Conservation (phyloP, 2,888 invertebrate species). For the Morpho helenor region DNA sequence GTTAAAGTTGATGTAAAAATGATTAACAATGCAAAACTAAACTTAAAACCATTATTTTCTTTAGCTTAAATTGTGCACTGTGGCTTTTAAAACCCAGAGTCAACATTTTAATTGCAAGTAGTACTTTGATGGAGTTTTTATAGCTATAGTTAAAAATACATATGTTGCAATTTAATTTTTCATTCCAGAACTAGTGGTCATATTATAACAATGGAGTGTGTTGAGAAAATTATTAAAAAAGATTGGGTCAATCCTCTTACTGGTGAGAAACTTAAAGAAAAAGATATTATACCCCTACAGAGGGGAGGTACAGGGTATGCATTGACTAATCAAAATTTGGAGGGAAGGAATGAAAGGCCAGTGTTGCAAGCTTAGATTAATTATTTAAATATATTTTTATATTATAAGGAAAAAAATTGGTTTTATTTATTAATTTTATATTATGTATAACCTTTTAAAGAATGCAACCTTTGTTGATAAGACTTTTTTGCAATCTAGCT, state of each 20-base stretch:
- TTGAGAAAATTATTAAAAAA: slow-evolving; percentile 96
- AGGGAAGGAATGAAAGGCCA: slow-evolving; percentile 90
- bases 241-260: slow-evolving; percentile 98
- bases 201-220: slow-evolving; percentile 97
- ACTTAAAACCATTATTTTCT: no score
- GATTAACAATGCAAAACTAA: no score
- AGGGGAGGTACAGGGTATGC: slow-evolving; percentile 98
- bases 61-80: no score
- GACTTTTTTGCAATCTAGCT: background rate
- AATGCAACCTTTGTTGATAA: no score
- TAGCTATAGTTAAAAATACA: background rate
- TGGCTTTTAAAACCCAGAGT: no score
- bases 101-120: no score
- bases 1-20: no score
- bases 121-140: no score
- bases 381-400: no score
- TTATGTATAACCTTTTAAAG: no score
- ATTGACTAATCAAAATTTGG: slow-evolving; percentile 89
- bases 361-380: slow-evolving; percentile 86
- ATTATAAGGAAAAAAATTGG: no score
- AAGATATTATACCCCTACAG: slow-evolving; percentile 95
- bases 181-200: slow-evolving; percentile 86
- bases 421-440: no score
- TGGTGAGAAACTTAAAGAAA: slow-evolving; percentile 88
- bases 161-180: slow-evolving; percentile 1